These are phyloP conservation scores for Syngnathus scovelli DNA, from an alignment of 2,113 vertebrate species.

Conservation along the genomic window DNA sequence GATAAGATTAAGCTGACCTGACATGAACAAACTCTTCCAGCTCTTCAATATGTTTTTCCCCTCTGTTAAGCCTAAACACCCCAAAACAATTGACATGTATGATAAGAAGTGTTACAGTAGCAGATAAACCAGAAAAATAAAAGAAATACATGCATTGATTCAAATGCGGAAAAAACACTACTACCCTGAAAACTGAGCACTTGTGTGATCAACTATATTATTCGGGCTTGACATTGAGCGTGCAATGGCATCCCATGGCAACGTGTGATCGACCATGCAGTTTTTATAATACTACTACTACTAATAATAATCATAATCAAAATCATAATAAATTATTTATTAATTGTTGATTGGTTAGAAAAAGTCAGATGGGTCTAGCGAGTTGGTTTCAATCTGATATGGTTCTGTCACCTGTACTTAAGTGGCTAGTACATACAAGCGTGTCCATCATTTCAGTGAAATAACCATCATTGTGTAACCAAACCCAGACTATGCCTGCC, in stretches of 20 bases:
- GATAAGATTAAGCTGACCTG: neutral
- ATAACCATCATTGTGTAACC: slow-evolving; percentile 12
- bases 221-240: neutral
- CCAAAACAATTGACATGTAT: neutral
- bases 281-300: no score
- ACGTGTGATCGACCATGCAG: neutral
- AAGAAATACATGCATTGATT: neutral
- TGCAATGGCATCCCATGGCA: neutral
- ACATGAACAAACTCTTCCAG: neutral
- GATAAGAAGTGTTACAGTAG: neutral
- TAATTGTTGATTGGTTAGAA: neutral
- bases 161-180: neutral
- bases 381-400: neutral
- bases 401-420: neutral
- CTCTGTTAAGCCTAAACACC: neutral
- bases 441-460: neutral
- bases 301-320: no score
- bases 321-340: no score
- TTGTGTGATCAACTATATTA: neutral
- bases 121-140: neutral
- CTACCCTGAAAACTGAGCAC: neutral
- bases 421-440: neutral
- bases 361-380: neutral
- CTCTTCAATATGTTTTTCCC: slow-evolving; percentile 1
- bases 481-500: neutral